phyloP scores from a whole-genome alignment of 2,888 invertebrate genomes.

The Thereva unica region DNA sequence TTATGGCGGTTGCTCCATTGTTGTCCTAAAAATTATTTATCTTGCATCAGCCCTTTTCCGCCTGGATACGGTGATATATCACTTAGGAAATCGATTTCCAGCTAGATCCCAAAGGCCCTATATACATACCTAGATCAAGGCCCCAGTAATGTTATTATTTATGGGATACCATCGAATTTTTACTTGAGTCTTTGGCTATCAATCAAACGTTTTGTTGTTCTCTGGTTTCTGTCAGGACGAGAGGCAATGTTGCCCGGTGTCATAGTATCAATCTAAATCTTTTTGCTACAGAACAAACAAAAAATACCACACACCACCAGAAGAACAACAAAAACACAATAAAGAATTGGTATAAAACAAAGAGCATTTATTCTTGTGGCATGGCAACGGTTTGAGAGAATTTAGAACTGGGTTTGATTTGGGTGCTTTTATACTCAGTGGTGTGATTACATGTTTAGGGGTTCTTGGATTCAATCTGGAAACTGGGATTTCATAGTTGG shows the following conservation, averaged over 20 bases:
- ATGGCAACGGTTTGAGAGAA: too few relatives aligned
- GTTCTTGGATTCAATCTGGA: too few relatives aligned
- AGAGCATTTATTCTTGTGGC: too few relatives aligned
- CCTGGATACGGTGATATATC: constrained; percentile 7
- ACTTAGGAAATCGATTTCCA: constrained; percentile 20
- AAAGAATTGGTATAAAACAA: too few relatives aligned
- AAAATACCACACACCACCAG: neutral
- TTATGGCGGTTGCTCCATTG: constrained; percentile 26
- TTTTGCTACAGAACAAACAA: constrained; percentile 15
- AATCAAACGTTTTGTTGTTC: constrained; percentile 25
- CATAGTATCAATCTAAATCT: constrained; percentile 31
- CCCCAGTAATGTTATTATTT: neutral
- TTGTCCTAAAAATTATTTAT: constrained; percentile 29
- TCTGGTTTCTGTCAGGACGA: constrained; percentile 16
- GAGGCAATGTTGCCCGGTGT: constrained; percentile 16
- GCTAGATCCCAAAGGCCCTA: constrained; percentile 2
- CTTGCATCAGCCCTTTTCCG: constrained; percentile 5
- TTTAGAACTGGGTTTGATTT: too few relatives aligned
- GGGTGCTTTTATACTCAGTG: too few relatives aligned
- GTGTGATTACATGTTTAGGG: too few relatives aligned
- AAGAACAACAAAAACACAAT: too few relatives aligned
- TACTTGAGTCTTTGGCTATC: constrained; percentile 24
- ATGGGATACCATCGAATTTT: constrained; percentile 7
- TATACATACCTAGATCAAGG: neutral
- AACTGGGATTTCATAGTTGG: too few relatives aligned